A percentile compares a stretch with the other conserved stretches of the same genome.
phyloP scores from a whole-genome alignment of 1,140 invertebrate species.

The Hermatobates lingyangjiaoensis region DNA sequence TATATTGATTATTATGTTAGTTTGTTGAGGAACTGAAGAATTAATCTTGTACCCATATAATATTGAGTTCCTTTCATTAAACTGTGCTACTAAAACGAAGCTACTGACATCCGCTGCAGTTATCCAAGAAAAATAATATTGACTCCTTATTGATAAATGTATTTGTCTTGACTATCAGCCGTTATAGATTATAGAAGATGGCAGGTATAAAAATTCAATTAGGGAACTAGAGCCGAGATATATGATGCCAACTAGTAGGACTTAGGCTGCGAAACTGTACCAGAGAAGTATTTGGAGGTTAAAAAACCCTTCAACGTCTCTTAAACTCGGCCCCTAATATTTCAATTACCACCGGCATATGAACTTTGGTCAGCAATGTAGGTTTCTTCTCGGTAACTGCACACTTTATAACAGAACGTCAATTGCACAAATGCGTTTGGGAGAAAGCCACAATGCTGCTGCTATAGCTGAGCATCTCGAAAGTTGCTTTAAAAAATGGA shows the following conservation, averaged over 20 bases:
- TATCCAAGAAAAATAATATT: not conserved
- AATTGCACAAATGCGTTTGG: not conserved
- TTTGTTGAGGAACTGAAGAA: no score
- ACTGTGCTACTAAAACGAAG: no score
- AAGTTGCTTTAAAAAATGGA: not conserved
- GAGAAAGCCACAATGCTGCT: conserved; percentile 1
- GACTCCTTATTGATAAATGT: not conserved
- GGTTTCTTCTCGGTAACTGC: not conserved
- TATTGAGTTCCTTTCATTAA: no score
- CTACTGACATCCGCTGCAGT: no score
- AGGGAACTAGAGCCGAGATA: not conserved
- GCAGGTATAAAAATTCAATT: not conserved
- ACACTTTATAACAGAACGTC: not conserved
- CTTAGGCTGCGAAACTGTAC: not conserved
- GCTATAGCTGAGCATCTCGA: not conserved
- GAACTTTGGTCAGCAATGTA: not conserved
- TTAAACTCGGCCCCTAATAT: not conserved
- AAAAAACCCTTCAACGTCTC: not conserved
- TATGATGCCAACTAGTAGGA: not conserved
- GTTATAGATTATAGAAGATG: not conserved
- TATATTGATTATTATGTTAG: no score
- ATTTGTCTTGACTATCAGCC: not conserved
- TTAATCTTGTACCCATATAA: no score
- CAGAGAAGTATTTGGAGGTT: not conserved
- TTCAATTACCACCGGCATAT: not conserved